phyloP scores from a whole-genome alignment of 1,140 invertebrate species.

The Drosophila burlai region DNA sequence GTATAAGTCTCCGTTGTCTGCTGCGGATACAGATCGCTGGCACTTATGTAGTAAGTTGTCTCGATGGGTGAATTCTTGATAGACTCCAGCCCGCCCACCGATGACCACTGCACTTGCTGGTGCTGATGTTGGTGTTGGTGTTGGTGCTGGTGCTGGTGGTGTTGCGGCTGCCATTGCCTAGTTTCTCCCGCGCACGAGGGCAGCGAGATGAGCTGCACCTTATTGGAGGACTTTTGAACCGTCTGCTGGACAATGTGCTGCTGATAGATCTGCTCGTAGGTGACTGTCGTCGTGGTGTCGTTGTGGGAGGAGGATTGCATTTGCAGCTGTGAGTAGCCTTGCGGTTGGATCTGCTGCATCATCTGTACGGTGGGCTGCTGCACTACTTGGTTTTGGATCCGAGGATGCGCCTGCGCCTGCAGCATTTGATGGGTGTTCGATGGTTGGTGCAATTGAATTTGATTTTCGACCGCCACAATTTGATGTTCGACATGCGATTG shows the following conservation, averaged over 20 bases:
- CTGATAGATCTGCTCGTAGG: conserved; percentile 44
- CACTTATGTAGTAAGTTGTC: conserved; percentile 77
- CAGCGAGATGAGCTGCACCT: conserved; percentile 42
- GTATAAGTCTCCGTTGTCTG: conserved; percentile 46
- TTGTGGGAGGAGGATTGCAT: not conserved
- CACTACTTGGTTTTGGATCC: too few relatives aligned
- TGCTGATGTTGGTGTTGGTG: conserved; percentile 40
- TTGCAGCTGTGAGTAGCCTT: conserved; percentile 16
- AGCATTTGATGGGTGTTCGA: not conserved
- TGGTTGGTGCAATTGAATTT: conserved; percentile 11
- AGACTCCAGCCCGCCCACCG: conserved; percentile 67
- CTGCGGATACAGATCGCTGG: conserved; percentile 71
- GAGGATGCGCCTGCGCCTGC: too few relatives aligned
- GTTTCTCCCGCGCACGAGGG: conserved; percentile 3
- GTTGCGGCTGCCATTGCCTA: conserved; percentile 38
- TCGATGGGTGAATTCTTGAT: conserved; percentile 56
- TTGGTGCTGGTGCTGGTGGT: too few relatives aligned
- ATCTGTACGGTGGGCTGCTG: conserved; percentile 20
- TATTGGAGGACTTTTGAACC: conserved; percentile 39
- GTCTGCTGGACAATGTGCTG: conserved; percentile 48
- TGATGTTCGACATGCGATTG: conserved; percentile 5
- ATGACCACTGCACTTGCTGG: conserved; percentile 64
- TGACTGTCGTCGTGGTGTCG: conserved; percentile 37
- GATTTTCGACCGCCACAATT: conserved; percentile 8
- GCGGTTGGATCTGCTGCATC: conserved; percentile 18